Base-by-base conservation (phyloP, 2,113 vertebrate genomes). In the Urocitellus parryii region DNA sequence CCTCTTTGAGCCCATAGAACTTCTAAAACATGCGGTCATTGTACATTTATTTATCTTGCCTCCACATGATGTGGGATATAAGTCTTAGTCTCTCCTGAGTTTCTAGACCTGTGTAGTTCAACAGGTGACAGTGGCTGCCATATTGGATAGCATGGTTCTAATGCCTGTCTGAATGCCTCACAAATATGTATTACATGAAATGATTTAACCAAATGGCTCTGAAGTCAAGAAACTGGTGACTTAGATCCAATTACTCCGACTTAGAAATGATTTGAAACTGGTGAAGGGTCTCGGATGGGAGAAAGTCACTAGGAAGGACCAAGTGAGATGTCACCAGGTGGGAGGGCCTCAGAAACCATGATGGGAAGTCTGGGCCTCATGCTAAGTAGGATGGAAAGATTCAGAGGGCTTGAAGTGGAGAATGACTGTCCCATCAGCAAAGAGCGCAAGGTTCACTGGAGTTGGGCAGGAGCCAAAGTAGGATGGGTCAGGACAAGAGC, bases 391-490 rank as follows among this genome's bases (percentile, higher is more conserved):
- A 25, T 20, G 29, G 39, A 39, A 91, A 27, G 16, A 83, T 78
- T 8, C 29, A 32, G 63, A 22, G 17, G 1, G 0, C 45, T 77
- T 77, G 70, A 11, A 92, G 37, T 14, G 13, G 27, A 73, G 2
- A 51, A 1, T 8, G 37, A 72, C 0, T 1, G 45, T 74, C 10
- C 2, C 11, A 14, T 37, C 18, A 4, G 14, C 17, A 22, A 63
- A 1, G 5, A 45, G 17, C 13, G 4, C 27, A 32, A 13, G 5
- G 1, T 20, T 81, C 48, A 3, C 20, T 37, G 45, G n/a, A n/a
- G n/a, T n/a, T n/a, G n/a, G n/a, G n/a, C n/a, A n/a, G n/a, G n/a
- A n/a, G n/a, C n/a, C n/a, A n/a, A n/a, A n/a, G n/a, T n/a, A n/a
- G n/a, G n/a, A n/a, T n/a, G n/a, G 5, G 6, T 12, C 10, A n/a